Evolutionary conservation across 2,888 invertebrate genomes (phyloP), one percentile per base, ranked within the genome.

Genomic region (Drosophila nr. perissopoda): DNA sequence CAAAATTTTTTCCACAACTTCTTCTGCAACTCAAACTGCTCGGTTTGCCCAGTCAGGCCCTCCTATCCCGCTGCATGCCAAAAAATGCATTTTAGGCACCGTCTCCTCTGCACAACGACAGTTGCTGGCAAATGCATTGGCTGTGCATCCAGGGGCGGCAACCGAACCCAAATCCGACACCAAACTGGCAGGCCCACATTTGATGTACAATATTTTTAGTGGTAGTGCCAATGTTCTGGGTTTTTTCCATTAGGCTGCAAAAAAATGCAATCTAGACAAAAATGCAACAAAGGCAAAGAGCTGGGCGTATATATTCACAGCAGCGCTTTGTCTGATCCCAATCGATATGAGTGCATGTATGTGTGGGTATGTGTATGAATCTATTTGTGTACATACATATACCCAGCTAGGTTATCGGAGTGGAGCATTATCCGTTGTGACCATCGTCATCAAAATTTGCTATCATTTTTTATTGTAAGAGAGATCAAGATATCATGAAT

Each of bases 191-290:
- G 59, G 66, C 73, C 71, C 75, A 72, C 73, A 70, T 74, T 77
- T 81, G 79, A 79, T 74, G 79, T 76, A 61, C 72, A 80, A 77
- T 82, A 82, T 82, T 82, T 82, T 82, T 82, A 80, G 82, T 77
- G 74, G 58, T 45, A 54, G 61, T 59, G 58, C 38, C 51, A 56
- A 38, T 21, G 53, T 42, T 53, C 42, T 31, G 40, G 48, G 54
- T 73, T 83, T 84, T 83, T 85, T 74, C 59, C 75, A 76, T 74
- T 82, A 75, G 78, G 71, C 78, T 82, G 89, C 87, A 87, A 87
- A 90, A 89, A 90, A 90, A 79, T 90, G 90, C 89, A 90, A 90
- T 90, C 88, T 87, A 90, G 83, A 82, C 89, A 89, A 86, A 90
- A 90, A 89, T 90, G 90, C 90, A 90, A 87, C 90, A 90, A 88